Percentiles rank a stretch among this genome's conserved stretches.
phyloP scores from a whole-genome alignment of 2,888 invertebrate genomes.

The Agrilus cyanescens region DNA sequence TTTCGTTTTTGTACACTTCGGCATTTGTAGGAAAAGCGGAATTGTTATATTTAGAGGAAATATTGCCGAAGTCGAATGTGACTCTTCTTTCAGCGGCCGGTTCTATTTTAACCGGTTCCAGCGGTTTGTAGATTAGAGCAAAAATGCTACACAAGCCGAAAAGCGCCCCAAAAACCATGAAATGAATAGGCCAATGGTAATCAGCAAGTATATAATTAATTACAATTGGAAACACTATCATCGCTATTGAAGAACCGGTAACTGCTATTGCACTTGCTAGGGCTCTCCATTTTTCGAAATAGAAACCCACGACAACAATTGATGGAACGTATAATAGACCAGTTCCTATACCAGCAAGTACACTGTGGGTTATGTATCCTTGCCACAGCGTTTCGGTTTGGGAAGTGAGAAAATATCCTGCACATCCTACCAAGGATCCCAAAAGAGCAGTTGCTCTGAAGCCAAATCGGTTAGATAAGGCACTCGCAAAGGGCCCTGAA shows the following conservation, averaged over 20 bases:
- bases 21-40: slow-evolving; percentile 14
- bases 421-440: slow-evolving; percentile 21
- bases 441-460: slow-evolving; percentile 23
- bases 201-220: slow-evolving; percentile 36
- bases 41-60: slow-evolving; percentile 12
- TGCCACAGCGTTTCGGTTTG: slow-evolving; percentile 12
- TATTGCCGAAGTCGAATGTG: background rate
- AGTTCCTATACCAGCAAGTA: slow-evolving; percentile 40
- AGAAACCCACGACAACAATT: slow-evolving; percentile 60
- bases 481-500: slow-evolving; percentile 29
- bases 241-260: slow-evolving; percentile 59
- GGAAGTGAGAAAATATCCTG: slow-evolving; percentile 20
- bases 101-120: slow-evolving; percentile 17
- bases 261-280: slow-evolving; percentile 63
- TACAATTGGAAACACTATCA: slow-evolving; percentile 48
- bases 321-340: slow-evolving; percentile 61
- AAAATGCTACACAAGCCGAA: slow-evolving; percentile 13
- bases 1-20: slow-evolving; percentile 5
- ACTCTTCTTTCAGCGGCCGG: slow-evolving; percentile 2
- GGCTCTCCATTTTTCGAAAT: slow-evolving; percentile 63
- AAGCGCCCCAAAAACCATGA: slow-evolving; percentile 38
- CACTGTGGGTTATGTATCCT: slow-evolving; percentile 23
- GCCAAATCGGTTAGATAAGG: slow-evolving; percentile 26
- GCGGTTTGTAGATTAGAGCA: slow-evolving; percentile 22
- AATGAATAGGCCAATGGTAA: slow-evolving; percentile 46